phyloP scores from a whole-genome alignment of 2,888 invertebrate species.

The Petrolisthes manimaculis region DNA sequence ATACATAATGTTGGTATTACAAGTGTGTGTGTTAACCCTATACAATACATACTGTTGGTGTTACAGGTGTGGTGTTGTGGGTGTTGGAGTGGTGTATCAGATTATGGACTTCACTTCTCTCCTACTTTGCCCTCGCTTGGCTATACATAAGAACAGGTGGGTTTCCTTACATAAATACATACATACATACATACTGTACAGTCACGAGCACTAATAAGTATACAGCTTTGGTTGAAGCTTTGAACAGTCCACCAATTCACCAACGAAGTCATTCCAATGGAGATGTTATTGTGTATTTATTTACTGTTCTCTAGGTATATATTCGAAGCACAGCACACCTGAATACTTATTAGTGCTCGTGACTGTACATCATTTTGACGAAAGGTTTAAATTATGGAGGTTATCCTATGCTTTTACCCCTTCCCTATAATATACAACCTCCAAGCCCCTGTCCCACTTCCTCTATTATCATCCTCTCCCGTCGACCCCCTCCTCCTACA shows the following conservation, averaged over 20 bases:
- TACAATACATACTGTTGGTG: not conserved
- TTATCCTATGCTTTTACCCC: no score
- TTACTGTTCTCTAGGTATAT: not conserved
- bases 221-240: no score
- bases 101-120: not conserved
- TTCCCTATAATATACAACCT: no score
- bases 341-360: no score
- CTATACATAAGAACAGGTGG: constrained; percentile 35
- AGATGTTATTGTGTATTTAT: not conserved
- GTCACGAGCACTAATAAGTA: no score
- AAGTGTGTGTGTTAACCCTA: not conserved
- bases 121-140: constrained; percentile 39
- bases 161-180: not conserved
- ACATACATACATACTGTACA: no score
- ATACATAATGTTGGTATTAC: no score
- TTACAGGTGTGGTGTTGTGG: not conserved
- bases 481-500: not conserved
- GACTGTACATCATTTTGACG: no score
- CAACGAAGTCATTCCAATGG: no score
- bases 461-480: not conserved
- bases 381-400: no score
- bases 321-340: not conserved
- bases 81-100: not conserved
- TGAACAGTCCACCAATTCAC: no score
- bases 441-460: not conserved